phyloP scores from a whole-genome alignment of 2,888 invertebrate genomes.

The Hyposoter dolosus region DNA sequence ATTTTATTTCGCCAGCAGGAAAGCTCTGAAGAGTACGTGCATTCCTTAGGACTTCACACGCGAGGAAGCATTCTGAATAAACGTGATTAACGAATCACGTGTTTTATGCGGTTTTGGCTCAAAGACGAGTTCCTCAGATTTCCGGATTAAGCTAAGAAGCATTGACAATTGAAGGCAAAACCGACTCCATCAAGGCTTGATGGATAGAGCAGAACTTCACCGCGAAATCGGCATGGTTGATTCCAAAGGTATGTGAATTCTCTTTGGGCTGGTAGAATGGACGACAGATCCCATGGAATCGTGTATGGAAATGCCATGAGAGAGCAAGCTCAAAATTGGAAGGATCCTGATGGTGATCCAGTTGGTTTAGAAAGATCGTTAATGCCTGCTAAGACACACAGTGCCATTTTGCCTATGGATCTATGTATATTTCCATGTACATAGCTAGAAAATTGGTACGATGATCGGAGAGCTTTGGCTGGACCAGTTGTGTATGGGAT shows the following conservation, averaged over 20 bases:
- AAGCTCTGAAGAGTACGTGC: not conserved
- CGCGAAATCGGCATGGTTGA: constrained; percentile 2
- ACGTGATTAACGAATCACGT: not conserved
- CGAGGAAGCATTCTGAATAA: not conserved
- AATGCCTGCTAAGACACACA: constrained; percentile 48
- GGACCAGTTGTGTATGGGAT: constrained; percentile 37
- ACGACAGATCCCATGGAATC: not conserved
- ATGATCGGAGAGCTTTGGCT: constrained; percentile 27
- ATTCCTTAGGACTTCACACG: not conserved
- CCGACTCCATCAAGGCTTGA: not conserved
- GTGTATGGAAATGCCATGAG: constrained; percentile 5
- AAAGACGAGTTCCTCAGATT: not conserved
- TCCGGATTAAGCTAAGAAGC: not conserved
- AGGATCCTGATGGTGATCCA: constrained; percentile 38
- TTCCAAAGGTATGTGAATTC: constrained; percentile 16
- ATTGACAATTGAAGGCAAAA: not conserved
- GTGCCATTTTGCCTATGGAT: not conserved
- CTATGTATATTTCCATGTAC: not conserved
- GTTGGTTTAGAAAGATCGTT: constrained; percentile 49
- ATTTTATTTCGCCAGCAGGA: not conserved
- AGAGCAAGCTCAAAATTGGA: constrained; percentile 22
- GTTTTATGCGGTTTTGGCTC: not conserved
- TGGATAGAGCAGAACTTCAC: not conserved
- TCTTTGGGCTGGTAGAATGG: constrained; percentile 13
- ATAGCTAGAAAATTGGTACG: constrained; percentile 22